Percentiles rank a stretch among this genome's conserved stretches.
These are phyloP conservation scores for Stictonetta naevosa DNA, from an alignment of 2,113 vertebrate genomes.

Conservation along the genomic window DNA sequence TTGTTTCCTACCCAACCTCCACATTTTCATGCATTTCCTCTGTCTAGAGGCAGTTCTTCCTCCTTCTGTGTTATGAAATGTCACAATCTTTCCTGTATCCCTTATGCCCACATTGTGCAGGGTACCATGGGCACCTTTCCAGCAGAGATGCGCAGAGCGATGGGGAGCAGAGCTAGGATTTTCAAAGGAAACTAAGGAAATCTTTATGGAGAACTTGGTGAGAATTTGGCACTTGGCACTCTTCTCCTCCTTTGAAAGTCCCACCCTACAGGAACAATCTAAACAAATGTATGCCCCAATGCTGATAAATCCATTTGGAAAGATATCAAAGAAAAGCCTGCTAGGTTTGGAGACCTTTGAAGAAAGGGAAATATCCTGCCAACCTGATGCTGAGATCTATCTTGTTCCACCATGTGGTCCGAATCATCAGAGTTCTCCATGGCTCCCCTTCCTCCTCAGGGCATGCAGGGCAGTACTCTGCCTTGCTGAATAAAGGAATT, in stretches of 20 bases:
- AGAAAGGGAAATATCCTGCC: conserved; percentile 61
- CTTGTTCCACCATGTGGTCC: conserved; percentile 40
- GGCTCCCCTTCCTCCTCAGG: not conserved
- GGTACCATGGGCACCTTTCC: not conserved
- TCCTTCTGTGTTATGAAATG: not conserved
- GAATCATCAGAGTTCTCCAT: not conserved
- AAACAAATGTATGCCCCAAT: conserved; percentile 56
- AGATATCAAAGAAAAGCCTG: conserved; percentile 48
- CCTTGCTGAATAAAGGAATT: not conserved
- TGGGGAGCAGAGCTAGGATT: not conserved
- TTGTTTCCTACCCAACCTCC: not conserved
- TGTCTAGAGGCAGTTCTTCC: conserved; percentile 3
- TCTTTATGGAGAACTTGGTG: conserved; percentile 23
- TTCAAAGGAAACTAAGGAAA: conserved; percentile 46
- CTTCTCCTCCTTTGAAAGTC: conserved; percentile 30
- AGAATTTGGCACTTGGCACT: conserved; percentile 44
- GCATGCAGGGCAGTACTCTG: not conserved
- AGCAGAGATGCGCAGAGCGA: not conserved
- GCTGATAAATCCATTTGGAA: conserved; percentile 57
- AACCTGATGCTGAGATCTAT: conserved; percentile 26
- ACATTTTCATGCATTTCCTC: not conserved
- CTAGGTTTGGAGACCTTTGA: conserved; percentile 58
- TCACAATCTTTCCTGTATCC: conserved; percentile 13
- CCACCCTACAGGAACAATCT: conserved; percentile 53
- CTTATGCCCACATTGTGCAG: not conserved